Percentiles rank a stretch among this genome's conserved stretches.
phyloP scores from a whole-genome alignment of 2,113 vertebrate genomes.

The Cyrtonyx montezumae region DNA sequence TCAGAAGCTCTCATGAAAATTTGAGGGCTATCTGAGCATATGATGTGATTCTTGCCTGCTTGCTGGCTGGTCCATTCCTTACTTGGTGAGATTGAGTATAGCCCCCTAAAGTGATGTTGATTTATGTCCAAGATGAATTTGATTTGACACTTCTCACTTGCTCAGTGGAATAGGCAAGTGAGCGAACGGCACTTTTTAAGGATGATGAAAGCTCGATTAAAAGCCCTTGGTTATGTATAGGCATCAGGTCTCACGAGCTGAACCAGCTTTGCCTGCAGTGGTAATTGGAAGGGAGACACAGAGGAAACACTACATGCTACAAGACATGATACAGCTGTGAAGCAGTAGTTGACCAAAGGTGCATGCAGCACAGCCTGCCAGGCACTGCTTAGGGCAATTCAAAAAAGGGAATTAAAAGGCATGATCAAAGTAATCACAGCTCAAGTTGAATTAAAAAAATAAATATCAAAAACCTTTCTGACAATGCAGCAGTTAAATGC shows the following conservation, averaged over 20 bases:
- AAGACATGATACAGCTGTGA: neutral
- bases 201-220: neutral
- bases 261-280: neutral
- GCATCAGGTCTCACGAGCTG: neutral
- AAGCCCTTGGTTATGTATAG: neutral
- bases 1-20: neutral
- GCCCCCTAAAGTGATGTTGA: neutral
- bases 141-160: neutral
- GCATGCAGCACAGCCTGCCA: rapidly evolving
- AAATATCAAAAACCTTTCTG: neutral
- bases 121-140: neutral
- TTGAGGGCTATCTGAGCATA: neutral
- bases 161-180: neutral
- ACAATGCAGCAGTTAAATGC: neutral
- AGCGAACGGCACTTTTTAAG: neutral
- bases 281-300: neutral
- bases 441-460: constrained; percentile 6
- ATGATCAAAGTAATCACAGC: neutral
- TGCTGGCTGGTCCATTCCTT: neutral
- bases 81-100: neutral
- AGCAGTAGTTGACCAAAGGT: neutral
- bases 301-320: neutral
- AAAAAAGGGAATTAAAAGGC: neutral
- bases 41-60: neutral
- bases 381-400: rapidly evolving